Base-by-base conservation (phyloP, 2,888 invertebrate species). In the Ophraella communa region DNA sequence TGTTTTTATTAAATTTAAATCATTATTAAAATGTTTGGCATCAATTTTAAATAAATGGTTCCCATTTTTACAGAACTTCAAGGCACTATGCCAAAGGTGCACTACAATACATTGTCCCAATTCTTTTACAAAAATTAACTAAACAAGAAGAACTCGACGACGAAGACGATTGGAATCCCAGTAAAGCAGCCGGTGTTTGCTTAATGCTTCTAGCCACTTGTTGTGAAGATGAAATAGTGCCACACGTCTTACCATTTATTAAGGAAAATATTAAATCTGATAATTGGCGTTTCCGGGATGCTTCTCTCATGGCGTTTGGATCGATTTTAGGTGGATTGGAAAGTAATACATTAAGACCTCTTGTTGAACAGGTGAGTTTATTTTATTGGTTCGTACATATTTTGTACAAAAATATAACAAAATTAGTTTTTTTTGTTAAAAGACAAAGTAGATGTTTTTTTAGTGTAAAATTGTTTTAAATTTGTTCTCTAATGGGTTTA, bases 121-220 rank as follows among this genome's bases (percentile, higher is more conserved):
- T 98, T 51, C 86, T 99, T 10, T 91, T 97, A 84, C 92, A 94
- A 76, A 95, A 95, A 78, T 84, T 99, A 27, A 96, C 98, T 5
- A 96, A 97, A 82, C 98, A 98, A 84, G 95, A 96, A 79, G 98
- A 99, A 80, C 89, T 91, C 74, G 98, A 99, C 79, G 98, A 99
- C 82, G 98, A 99, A 81, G 95, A 98, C 78, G 98, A 97, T 77
- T 99, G 99, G 99, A 98, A 97, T 83, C 99, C 99, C 0, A 94
- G 96, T 73, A 99, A 99, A 85, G 98, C 99, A 1, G 96, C 99
- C 2, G 97, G 98, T 33, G 99, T 99, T 3, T 99, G 99, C 81
- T 86, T 99, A 23, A 98, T 98, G 96, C 86, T 99, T 52, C 85
- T 99, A 72, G 94, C 99, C 18, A 94, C 95, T 51, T 98, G 98